A percentile compares a stretch with the other conserved stretches of the same genome.
Evolutionary conservation across 1,140 invertebrate species (phyloP).

Genomic region (Zaprionus taronus): DNA sequence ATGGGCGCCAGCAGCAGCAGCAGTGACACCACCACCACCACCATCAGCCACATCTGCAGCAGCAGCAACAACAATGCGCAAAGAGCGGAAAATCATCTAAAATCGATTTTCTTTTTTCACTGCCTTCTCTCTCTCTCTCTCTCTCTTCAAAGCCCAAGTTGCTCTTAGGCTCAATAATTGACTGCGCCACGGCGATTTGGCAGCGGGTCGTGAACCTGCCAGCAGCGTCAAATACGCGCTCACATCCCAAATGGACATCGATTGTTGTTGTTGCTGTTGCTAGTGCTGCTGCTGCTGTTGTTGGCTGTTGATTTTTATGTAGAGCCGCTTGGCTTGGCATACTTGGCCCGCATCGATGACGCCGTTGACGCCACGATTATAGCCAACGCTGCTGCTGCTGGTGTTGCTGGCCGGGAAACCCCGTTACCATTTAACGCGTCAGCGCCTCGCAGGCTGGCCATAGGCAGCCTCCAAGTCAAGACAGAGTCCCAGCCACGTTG

Average conservation of each 20-base stretch:
- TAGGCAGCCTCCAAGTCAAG: constrained; percentile 52
- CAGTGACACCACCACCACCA: constrained; percentile 20
- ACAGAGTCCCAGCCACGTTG: constrained; percentile 61
- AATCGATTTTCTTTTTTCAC: constrained; percentile 67
- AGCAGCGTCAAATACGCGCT: constrained; percentile 62
- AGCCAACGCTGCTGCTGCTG: constrained; percentile 42
- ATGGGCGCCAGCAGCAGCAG: constrained; percentile 39
- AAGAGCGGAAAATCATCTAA: constrained; percentile 32
- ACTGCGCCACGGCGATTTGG: constrained; percentile 59
- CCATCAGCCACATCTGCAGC: constrained; percentile 19
- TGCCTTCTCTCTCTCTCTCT: constrained; percentile 11
- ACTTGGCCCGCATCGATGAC: constrained; percentile 59
- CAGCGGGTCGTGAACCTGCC: constrained; percentile 74
- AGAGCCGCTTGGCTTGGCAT: constrained; percentile 74
- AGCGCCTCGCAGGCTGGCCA: constrained; percentile 73
- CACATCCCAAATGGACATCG: constrained; percentile 65
- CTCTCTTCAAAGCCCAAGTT: constrained; percentile 4
- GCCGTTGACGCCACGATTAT: constrained; percentile 41
- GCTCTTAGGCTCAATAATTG: constrained; percentile 59
- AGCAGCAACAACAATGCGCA: constrained; percentile 18
- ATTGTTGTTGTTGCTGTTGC: constrained; percentile 41
- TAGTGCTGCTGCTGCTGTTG: constrained; percentile 9
- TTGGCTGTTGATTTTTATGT: constrained; percentile 77
- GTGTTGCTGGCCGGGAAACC: constrained; percentile 68
- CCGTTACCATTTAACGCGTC: constrained; percentile 79